Percentiles rank a stretch among this genome's conserved stretches.
phyloP scores from a whole-genome alignment of 2,113 vertebrate genomes.

The Heteronetta atricapilla region DNA sequence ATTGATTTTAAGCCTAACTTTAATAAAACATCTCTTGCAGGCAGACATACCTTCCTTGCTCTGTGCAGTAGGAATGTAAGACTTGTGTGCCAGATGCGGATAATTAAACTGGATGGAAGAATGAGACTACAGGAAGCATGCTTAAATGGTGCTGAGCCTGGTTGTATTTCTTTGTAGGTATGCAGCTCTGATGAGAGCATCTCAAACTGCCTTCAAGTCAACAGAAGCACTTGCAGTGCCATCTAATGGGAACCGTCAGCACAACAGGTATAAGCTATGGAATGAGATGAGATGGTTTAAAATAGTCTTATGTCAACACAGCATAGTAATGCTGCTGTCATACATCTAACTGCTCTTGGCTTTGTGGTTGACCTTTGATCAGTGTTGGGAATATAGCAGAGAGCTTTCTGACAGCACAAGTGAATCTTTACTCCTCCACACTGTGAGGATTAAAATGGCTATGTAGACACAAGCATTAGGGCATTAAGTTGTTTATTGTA shows the following conservation, averaged over 20 bases:
- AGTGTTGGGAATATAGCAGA: neutral
- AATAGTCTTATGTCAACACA: neutral
- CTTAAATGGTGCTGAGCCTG: neutral
- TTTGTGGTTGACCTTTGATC: neutral
- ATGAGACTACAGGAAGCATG: neutral
- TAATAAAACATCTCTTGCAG: neutral
- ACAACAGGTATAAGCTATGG: conserved; percentile 72
- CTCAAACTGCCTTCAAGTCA: conserved; percentile 58
- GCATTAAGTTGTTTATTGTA: neutral
- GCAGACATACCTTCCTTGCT: neutral
- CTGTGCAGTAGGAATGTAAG: neutral
- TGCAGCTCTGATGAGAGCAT: conserved; percentile 77
- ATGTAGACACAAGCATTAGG: neutral
- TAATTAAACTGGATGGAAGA: neutral
- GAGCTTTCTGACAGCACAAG: neutral
- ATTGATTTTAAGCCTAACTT: neutral
- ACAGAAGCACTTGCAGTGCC: conserved; percentile 52
- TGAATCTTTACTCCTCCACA: accelerated
- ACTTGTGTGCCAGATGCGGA: neutral
- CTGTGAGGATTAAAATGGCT: neutral
- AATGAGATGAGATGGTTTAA: neutral
- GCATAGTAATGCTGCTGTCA: neutral
- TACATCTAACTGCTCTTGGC: neutral
- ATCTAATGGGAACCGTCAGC: conserved; percentile 61
- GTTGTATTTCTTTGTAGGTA: conserved; percentile 67